phyloP scores from a whole-genome alignment of 37 sponge, comb jelly and placozoan genomes.

The Hexactinellida sp. region DNA sequence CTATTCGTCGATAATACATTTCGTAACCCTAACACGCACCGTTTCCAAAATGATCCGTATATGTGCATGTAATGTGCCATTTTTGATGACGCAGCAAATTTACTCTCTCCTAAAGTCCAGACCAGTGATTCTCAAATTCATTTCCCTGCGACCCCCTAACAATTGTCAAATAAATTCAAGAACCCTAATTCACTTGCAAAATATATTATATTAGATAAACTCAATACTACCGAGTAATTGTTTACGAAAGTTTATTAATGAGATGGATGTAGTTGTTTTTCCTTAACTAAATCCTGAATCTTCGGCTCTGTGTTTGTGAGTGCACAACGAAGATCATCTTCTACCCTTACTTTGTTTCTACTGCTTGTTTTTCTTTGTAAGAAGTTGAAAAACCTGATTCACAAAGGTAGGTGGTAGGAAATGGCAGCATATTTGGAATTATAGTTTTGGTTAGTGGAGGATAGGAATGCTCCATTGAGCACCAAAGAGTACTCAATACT shows the following conservation, averaged over 20 bases:
- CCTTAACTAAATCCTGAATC: background rate
- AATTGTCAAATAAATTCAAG: background rate
- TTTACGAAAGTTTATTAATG: background rate
- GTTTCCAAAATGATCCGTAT: too few relatives aligned
- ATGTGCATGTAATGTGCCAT: too few relatives aligned
- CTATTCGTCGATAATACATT: too few relatives aligned
- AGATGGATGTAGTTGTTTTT: conserved; percentile 12
- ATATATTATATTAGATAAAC: background rate
- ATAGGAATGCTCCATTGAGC: conserved; percentile 17
- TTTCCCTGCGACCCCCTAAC: background rate
- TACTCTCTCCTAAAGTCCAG: too few relatives aligned
- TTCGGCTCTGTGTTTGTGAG: conserved; percentile 13
- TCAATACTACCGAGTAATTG: background rate
- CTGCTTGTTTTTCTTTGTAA: conserved; percentile 5
- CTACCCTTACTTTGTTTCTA: background rate
- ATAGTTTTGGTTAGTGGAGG: conserved; percentile 10
- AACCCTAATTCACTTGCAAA: background rate
- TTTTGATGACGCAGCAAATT: too few relatives aligned
- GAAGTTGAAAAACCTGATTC: background rate
- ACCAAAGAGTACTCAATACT: conserved; percentile 6
- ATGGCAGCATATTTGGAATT: background rate
- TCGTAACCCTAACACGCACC: too few relatives aligned
- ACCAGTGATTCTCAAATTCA: background rate
- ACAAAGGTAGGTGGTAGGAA: conserved; percentile 1
- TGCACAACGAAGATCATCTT: conserved; percentile 15